Evolutionary conservation across 2,113 vertebrate species (phyloP).

Genomic region (Pitta sordida): DNA sequence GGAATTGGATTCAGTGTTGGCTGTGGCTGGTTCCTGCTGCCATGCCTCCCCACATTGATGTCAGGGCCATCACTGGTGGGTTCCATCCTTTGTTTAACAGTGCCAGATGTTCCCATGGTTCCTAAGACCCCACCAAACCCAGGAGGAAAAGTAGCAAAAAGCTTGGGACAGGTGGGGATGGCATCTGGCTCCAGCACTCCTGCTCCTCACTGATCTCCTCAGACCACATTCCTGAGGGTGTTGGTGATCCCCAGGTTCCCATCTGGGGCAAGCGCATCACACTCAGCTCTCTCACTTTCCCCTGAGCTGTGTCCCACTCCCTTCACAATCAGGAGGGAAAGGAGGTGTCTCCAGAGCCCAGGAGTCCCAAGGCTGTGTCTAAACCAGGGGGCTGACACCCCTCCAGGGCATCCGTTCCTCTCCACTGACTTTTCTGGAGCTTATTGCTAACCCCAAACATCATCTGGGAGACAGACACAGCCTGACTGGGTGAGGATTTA

Average conservation of each 20-base stretch:
- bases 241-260: not conserved
- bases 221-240: not conserved
- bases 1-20: not conserved
- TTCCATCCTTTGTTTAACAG: not conserved
- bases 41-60: fast-evolving
- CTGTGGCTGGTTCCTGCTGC: not conserved
- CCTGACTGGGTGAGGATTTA: not conserved
- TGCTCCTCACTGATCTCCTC: not conserved
- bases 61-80: fast-evolving
- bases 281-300: not conserved
- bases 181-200: not conserved
- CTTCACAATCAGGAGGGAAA: fast-evolving
- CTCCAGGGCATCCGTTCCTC: not conserved
- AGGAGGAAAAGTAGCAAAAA: not conserved
- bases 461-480: not conserved
- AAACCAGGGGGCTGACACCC: not conserved
- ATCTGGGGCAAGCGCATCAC: not conserved
- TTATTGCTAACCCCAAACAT: not conserved
- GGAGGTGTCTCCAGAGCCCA: fast-evolving
- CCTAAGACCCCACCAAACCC: not conserved
- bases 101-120: fast-evolving
- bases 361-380: not conserved
- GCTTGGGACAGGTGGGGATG: not conserved
- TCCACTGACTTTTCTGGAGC: not conserved
- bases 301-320: not conserved